Percentiles rank a stretch among this genome's conserved stretches.
Conservation (phyloP, 1,140 invertebrate species). For the Pseudomyrmex dendroicus region DNA sequence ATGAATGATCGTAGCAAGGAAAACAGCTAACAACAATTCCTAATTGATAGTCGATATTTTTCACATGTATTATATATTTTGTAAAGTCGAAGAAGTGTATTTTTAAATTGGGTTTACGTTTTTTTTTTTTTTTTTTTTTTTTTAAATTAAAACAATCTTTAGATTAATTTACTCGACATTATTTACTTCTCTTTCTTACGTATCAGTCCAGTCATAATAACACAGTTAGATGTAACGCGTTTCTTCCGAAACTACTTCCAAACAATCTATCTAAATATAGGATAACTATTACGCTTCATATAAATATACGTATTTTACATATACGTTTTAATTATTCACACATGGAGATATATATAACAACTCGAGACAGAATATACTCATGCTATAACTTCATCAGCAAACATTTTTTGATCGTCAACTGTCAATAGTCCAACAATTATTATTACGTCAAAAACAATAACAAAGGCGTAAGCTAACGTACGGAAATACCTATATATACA, state of each 20-base stretch:
- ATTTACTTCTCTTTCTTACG: conserved; percentile 11
- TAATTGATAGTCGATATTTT: neutral
- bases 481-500: neutral
- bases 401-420: conserved; percentile 56
- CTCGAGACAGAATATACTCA: conserved; percentile 60
- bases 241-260: conserved; percentile 16
- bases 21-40: neutral
- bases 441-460: conserved; percentile 1
- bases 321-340: conserved; percentile 56
- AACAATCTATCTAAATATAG: conserved; percentile 18
- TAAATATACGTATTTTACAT: conserved; percentile 62
- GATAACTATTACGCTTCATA: conserved; percentile 39
- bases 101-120: too few species aligned
- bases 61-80: conserved; percentile 1
- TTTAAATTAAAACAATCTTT: too few species aligned
- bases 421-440: conserved; percentile 60
- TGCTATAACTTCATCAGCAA: conserved; percentile 55
- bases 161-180: neutral
- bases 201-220: neutral
- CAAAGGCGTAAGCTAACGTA: neutral
- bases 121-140: too few species aligned
- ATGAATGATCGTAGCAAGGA: conserved; percentile 1
- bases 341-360: conserved; percentile 57
- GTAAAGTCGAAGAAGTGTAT: neutral
- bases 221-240: neutral